These are phyloP conservation scores for Leucoraja erinaceus DNA, from an alignment of 2,113 vertebrate genomes.

Conservation along the genomic window DNA sequence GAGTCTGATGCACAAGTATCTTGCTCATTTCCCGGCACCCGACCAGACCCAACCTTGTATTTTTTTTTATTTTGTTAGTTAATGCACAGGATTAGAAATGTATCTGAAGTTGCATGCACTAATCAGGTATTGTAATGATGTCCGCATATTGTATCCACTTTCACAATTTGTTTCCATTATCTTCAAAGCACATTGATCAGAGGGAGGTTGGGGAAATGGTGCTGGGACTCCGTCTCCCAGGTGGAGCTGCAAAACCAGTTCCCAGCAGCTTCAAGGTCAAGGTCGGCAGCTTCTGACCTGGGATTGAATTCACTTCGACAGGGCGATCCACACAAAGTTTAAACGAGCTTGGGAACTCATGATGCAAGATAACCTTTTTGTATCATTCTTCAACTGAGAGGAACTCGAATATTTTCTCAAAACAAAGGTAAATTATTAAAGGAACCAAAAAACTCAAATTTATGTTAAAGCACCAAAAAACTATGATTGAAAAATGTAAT, in stretches of 20 bases:
- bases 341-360: background rate
- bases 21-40: background rate
- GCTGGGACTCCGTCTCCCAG: background rate
- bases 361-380: background rate
- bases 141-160: too few relatives aligned
- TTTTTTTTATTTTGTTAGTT: background rate
- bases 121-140: too few relatives aligned
- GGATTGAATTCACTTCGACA: background rate
- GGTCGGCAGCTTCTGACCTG: background rate
- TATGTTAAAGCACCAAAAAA: background rate
- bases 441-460: background rate
- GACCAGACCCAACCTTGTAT: background rate
- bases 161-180: too few relatives aligned
- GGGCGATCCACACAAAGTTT: background rate
- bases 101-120: too few relatives aligned
- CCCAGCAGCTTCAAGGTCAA: background rate
- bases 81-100: background rate
- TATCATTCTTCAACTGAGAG: background rate
- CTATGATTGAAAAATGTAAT: background rate
- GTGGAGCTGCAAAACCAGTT: background rate
- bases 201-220: background rate
- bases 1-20: background rate
- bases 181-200: too few relatives aligned
- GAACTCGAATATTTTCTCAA: background rate
- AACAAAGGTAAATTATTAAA: background rate